Percentiles rank a stretch among this genome's conserved stretches.
Evolutionary conservation across 2,113 vertebrate species (phyloP).

Genomic region (Lophochroa leadbeateri): DNA sequence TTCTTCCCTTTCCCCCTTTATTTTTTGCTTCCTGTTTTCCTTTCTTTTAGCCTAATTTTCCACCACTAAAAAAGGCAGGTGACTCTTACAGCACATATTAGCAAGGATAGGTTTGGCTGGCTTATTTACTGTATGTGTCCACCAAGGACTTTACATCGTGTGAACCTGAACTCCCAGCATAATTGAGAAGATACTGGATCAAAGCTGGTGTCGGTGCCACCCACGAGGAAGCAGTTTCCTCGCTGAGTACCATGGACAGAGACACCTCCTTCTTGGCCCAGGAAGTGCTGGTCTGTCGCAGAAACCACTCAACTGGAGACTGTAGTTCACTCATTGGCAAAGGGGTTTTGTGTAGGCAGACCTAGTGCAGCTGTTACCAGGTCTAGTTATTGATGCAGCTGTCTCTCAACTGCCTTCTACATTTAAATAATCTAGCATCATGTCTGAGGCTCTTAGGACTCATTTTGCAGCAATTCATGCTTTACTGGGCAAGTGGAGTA

Average conservation of each 20-base stretch:
- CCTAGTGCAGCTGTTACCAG: neutral
- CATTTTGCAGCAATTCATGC: neutral
- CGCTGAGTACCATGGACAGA: constrained; percentile 33
- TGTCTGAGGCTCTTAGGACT: neutral
- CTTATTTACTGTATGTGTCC: neutral
- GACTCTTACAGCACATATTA: neutral
- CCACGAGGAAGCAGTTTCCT: fast-evolving
- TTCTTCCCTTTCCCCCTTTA: neutral
- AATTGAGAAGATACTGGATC: fast-evolving
- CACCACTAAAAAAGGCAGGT: neutral
- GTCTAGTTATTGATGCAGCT: neutral
- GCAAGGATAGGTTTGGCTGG: neutral
- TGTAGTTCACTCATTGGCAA: neutral
- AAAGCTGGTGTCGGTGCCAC: fast-evolving
- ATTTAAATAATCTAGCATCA: neutral
- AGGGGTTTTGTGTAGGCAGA: neutral
- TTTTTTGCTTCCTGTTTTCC: neutral
- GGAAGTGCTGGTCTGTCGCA: neutral
- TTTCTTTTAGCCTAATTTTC: neutral
- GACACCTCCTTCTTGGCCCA: neutral
- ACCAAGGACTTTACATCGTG: neutral
- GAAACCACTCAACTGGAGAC: neutral
- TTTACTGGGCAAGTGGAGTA: neutral
- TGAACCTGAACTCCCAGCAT: neutral
- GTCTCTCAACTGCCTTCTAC: neutral